Evolutionary conservation across 64 coral and sea anemone genomes (phyloP).

Genomic region (Actinia equina): DNA sequence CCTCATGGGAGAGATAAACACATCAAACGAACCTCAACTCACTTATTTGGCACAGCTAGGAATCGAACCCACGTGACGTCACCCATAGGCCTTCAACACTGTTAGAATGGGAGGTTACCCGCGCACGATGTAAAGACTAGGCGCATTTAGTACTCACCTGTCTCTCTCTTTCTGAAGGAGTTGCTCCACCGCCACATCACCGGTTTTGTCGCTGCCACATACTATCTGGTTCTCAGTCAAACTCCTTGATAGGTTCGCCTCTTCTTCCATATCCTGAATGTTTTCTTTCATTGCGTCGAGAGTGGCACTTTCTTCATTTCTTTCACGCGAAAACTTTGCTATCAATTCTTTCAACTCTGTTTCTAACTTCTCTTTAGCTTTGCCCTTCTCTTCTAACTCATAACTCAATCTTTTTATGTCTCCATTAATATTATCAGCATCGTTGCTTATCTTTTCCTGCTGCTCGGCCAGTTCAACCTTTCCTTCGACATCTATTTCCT

Average conservation of each 20-base stretch:
- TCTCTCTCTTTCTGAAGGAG: conserved; percentile 45
- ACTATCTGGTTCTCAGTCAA: conserved; percentile 69
- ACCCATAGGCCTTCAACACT: too few relatives aligned
- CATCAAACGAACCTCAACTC: too few relatives aligned
- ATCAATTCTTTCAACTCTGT: conserved; percentile 72
- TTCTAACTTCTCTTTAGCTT: conserved; percentile 80
- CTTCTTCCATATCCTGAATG: conserved; percentile 83
- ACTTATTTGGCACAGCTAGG: too few relatives aligned
- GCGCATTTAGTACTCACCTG: conserved; percentile 14
- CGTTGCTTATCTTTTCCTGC: conserved; percentile 42
- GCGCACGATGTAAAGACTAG: too few relatives aligned
- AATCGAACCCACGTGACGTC: too few relatives aligned
- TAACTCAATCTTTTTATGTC: conserved; percentile 58
- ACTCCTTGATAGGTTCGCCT: conserved; percentile 72
- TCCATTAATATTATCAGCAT: conserved; percentile 47
- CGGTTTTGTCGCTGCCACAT: neutral
- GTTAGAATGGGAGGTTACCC: too few relatives aligned
- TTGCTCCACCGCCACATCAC: conserved; percentile 3
- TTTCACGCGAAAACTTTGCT: conserved; percentile 69
- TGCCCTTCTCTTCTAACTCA: conserved; percentile 67
- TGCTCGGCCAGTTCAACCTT: conserved; percentile 65
- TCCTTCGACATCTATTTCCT: conserved; percentile 85
- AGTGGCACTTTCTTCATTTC: conserved; percentile 69
- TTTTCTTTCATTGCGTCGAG: conserved; percentile 77
- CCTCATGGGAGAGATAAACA: too few relatives aligned